These are phyloP conservation scores for Lamprologus speciosus DNA, from an alignment of 2,113 vertebrate species.

Conservation along the genomic window DNA sequence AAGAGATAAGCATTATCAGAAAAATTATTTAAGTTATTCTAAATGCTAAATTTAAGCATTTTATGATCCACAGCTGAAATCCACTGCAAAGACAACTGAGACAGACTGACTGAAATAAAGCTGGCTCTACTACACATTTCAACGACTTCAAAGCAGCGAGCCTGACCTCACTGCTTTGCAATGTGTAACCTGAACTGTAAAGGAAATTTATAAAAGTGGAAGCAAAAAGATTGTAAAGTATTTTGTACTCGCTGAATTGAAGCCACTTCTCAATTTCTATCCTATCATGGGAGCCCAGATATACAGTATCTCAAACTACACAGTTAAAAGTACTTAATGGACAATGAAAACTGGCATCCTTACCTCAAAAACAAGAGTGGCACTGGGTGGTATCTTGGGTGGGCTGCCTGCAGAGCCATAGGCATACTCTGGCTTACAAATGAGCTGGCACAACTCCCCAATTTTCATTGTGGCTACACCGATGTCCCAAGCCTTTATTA, in stretches of 20 bases:
- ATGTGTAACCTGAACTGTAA: not conserved
- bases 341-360: not conserved
- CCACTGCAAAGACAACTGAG: not conserved
- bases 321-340: not conserved
- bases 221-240: not conserved
- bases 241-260: not conserved
- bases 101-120: not conserved
- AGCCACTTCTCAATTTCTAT: not conserved
- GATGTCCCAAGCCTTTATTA: constrained; percentile 97
- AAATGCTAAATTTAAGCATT: not conserved
- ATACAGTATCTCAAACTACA: not conserved
- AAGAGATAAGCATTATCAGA: not conserved
- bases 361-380: constrained; percentile 93
- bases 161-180: not conserved
- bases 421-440: constrained; percentile 91
- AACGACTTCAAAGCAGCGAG: not conserved
- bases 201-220: not conserved
- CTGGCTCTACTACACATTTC: not conserved
- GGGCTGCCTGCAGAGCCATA: constrained; percentile 93
- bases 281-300: not conserved
- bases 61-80: not conserved
- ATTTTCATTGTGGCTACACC: constrained; percentile 91
- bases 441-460: constrained; percentile 85
- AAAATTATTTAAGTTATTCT: not conserved
- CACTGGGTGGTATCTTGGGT: constrained; percentile 90